Percentiles rank a stretch among this genome's conserved stretches.
These are phyloP conservation scores for Suillia variegata DNA, from an alignment of 2,888 invertebrate species.

Conservation along the genomic window DNA sequence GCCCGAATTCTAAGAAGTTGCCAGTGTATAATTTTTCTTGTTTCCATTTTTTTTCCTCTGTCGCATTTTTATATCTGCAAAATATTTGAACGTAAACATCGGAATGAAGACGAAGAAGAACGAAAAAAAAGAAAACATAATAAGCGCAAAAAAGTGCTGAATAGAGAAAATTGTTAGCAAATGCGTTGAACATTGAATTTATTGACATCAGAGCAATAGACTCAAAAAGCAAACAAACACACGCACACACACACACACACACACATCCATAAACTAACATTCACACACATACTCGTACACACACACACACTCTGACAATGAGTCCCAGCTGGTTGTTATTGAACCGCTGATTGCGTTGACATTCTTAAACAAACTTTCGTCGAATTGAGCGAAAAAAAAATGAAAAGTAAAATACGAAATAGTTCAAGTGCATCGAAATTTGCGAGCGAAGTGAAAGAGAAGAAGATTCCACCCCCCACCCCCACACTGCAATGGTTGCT, in stretches of 20 bases:
- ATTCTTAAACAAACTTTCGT: neutral
- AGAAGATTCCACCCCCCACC: neutral
- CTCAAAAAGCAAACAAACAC: constrained; percentile 32
- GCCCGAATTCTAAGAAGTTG: too few species aligned
- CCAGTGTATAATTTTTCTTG: too few species aligned
- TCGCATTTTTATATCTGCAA: too few species aligned
- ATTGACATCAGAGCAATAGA: neutral
- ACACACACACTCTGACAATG: too few species aligned
- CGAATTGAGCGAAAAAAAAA: neutral
- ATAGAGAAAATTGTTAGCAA: too few species aligned
- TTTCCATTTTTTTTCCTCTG: too few species aligned
- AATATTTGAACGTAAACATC: too few species aligned
- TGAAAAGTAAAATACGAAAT: neutral
- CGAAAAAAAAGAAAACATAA: too few species aligned
- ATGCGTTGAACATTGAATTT: too few species aligned
- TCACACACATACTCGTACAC: neutral
- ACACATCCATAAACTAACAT: neutral
- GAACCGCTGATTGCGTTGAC: constrained; percentile 2
- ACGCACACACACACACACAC: constrained; percentile 24
- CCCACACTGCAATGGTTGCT: neutral
- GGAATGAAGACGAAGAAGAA: too few species aligned
- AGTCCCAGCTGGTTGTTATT: neutral
- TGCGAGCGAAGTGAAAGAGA: neutral
- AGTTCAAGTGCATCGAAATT: neutral
- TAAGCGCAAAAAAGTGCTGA: too few species aligned